Base-by-base conservation (phyloP, 2,888 invertebrate species). In the Latrodectus hesperus region DNA sequence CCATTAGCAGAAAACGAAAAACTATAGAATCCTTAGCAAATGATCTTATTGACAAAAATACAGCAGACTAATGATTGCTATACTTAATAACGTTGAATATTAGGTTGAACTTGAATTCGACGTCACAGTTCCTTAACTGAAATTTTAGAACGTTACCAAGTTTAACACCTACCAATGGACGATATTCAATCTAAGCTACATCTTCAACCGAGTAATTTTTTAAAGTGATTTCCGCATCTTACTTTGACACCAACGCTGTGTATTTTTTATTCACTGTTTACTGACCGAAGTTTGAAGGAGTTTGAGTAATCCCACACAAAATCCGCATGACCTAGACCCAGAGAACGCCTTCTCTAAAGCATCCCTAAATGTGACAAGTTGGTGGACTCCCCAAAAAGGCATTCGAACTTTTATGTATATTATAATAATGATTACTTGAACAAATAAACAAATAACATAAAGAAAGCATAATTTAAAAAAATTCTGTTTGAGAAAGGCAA, bases 271-370 rank as follows among this genome's bases (percentile, higher is more conserved):
- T 55, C n/a, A n/a, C 52, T 67, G 52, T 68, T 77, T 77, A 67
- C 49, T 52, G 52, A 52, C 80, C 72, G 67, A 65, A 17, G 65
- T 81, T 72, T 67, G 53, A 73, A 51, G 14, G 53, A 51, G n/a
- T 51, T 68, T 16, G 17, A 10, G 49, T 65, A 72, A 77, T 51
- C 86, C 86, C 81, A 86, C 86, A 72, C 81, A n/a, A 51, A 70
- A 86, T 74, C 80, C 86, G 75, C 64, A 17, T 86, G 74, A 86
- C 86, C 86, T 17, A 86, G 81, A 86, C 86, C 76, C 71, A 68
- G 64, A 72, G 16, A n/a, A 74, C 75, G 85, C 85, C 75, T 85
- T 74, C 79, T 64, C 65, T 9, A 64, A 60, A 22, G 71, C 55
- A 38, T 38, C 38, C 38, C 38, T 38, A 4, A 38, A 4, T 38